Percentiles rank a stretch among this genome's conserved stretches.
These are phyloP conservation scores for Microcaecilia unicolor DNA, from an alignment of 2,797 vertebrate species.

Conservation along the genomic window DNA sequence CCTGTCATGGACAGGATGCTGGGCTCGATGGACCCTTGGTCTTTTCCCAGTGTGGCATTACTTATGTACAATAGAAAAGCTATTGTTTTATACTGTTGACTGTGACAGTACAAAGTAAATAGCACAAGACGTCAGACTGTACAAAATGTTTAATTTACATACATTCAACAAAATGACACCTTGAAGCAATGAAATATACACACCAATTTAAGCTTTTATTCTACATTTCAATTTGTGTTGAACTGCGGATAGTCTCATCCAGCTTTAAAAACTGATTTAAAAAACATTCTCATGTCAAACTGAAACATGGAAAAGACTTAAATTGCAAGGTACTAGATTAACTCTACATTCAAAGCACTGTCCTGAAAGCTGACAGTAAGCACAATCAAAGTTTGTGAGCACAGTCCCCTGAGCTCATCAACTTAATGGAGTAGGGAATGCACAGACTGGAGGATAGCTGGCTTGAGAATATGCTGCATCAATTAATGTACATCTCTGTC, in stretches of 20 bases:
- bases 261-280: slow-evolving; percentile 30
- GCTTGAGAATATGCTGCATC: slow-evolving; percentile 10
- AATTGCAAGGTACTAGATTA: slow-evolving; percentile 14
- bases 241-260: slow-evolving; percentile 22
- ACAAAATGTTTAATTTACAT: slow-evolving; percentile 62
- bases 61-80: neutral
- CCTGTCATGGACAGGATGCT: too few species aligned
- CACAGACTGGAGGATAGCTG: too few species aligned
- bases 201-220: slow-evolving; percentile 19
- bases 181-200: slow-evolving; percentile 37
- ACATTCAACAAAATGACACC: slow-evolving; percentile 46
- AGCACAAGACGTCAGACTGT: slow-evolving; percentile 12
- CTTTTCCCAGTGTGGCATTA: too few species aligned
- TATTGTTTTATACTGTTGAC: neutral
- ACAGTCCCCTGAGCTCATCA: slow-evolving; percentile 1
- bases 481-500: slow-evolving; percentile 8
- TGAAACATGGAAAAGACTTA: slow-evolving; percentile 25
- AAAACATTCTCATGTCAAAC: slow-evolving; percentile 22
- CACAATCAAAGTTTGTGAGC: slow-evolving; percentile 28
- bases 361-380: slow-evolving; percentile 31
- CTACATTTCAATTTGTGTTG: slow-evolving; percentile 1
- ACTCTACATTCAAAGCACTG: slow-evolving; percentile 32
- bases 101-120: slow-evolving; percentile 7
- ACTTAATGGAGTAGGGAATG: neutral
- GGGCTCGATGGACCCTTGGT: too few species aligned